Percentiles rank a stretch among this genome's conserved stretches.
Evolutionary conservation across 2,797 vertebrate species (phyloP).

Genomic region (Anguilla obscura): DNA sequence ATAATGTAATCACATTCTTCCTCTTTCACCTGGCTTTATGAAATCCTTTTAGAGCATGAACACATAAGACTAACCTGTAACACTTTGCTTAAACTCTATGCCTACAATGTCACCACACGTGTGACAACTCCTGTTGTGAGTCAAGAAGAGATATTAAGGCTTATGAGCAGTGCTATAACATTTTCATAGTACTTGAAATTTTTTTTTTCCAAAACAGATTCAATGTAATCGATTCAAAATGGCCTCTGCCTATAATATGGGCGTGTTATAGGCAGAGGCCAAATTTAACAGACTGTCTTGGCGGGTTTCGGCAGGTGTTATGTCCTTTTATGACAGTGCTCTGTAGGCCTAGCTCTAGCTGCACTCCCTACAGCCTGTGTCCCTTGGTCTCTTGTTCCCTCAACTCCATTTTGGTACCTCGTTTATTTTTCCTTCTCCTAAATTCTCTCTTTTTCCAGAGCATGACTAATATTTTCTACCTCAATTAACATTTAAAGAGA

Average conservation of each 20-base stretch:
- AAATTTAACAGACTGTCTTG: background rate
- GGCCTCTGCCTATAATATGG: background rate
- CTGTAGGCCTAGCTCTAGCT: background rate
- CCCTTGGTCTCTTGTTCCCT: constrained; percentile 11
- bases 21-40: background rate
- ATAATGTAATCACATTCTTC: background rate
- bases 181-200: too few relatives aligned
- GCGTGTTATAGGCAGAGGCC: background rate
- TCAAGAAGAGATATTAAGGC: background rate
- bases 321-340: background rate
- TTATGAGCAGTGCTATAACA: too few relatives aligned
- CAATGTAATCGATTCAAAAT: background rate
- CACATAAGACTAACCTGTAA: background rate
- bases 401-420: constrained; percentile 44
- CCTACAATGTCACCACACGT: background rate
- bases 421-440: constrained; percentile 56
- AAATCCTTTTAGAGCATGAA: background rate
- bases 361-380: constrained; percentile 19
- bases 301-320: background rate
- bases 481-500: constrained; percentile 49
- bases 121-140: background rate
- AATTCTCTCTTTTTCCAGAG: constrained; percentile 53
- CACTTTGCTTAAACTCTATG: background rate
- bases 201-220: background rate
- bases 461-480: constrained; percentile 71